Evolutionary conservation across 2,888 invertebrate genomes (phyloP).

Genomic region (Tachystola acroxantha): DNA sequence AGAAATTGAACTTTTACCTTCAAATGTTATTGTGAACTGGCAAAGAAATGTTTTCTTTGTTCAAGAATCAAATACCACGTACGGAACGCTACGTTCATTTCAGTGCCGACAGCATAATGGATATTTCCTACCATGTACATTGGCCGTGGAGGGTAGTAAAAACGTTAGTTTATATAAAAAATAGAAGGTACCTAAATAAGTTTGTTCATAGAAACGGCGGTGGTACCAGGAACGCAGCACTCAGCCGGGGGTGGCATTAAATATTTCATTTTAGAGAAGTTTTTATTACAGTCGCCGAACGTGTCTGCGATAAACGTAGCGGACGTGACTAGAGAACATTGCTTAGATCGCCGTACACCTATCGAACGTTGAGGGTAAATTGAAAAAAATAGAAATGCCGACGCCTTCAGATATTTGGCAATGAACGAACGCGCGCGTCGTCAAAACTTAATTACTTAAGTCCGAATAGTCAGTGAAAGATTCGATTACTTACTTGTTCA

Average conservation of each 20-base stretch:
- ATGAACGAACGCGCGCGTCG: too few species aligned
- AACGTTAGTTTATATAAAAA: conserved; percentile 37
- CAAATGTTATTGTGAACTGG: too few species aligned
- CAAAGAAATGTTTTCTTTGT: background rate
- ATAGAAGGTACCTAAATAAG: conserved; percentile 42
- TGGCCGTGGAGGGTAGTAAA: conserved; percentile 3
- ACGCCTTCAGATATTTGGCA: background rate
- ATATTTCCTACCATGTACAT: background rate
- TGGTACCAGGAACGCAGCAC: conserved; percentile 38
- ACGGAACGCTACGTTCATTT: background rate
- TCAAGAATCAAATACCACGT: background rate
- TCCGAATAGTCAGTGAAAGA: too few species aligned
- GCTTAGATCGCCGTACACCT: conserved; percentile 48
- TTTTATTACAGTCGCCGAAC: conserved; percentile 70
- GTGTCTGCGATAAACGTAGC: conserved; percentile 69
- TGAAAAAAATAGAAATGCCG: background rate
- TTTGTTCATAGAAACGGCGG: conserved; percentile 43
- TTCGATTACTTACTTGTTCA: too few species aligned
- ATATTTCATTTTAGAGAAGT: conserved; percentile 77
- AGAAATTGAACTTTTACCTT: too few species aligned
- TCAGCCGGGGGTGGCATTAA: conserved; percentile 60
- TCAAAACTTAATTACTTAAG: too few species aligned
- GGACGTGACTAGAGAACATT: conserved; percentile 68
- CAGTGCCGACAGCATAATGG: background rate
- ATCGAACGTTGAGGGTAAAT: conserved; percentile 19